These are phyloP conservation scores for Calcarius lapponicus DNA, from an alignment of 2,797 vertebrate species.

Conservation along the genomic window DNA sequence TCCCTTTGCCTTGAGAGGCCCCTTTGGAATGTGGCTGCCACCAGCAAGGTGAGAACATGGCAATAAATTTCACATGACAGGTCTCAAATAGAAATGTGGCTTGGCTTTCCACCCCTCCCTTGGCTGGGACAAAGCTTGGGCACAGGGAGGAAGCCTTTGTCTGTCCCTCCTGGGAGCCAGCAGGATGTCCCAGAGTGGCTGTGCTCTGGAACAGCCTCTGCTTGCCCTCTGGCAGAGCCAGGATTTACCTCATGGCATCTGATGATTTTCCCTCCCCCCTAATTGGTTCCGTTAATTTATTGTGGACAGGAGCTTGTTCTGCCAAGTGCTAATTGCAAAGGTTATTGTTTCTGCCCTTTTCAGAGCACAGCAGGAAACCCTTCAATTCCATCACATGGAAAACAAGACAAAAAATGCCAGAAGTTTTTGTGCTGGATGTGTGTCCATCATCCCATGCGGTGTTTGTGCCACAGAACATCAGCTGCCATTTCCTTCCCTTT, in stretches of 20 bases:
- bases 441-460: rapidly evolving
- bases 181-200: background rate
- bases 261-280: background rate
- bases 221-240: background rate
- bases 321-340: slow-evolving; percentile 64
- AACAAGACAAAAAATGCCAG: background rate
- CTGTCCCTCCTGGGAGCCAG: background rate
- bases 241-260: slow-evolving; percentile 10
- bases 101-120: background rate
- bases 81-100: background rate
- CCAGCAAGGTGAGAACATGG: background rate
- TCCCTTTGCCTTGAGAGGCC: background rate
- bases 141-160: background rate
- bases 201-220: background rate
- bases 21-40: background rate
- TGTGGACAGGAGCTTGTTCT: slow-evolving; percentile 33
- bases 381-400: background rate
- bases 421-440: background rate
- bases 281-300: slow-evolving; percentile 43
- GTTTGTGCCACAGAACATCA: background rate
- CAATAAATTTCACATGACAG: background rate
- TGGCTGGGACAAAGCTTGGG: background rate
- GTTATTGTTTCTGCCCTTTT: slow-evolving; percentile 56
- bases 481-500: background rate
- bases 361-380: slow-evolving; percentile 39